phyloP scores from a whole-genome alignment of 1,140 invertebrate genomes.

The Cyclargus thomasi region DNA sequence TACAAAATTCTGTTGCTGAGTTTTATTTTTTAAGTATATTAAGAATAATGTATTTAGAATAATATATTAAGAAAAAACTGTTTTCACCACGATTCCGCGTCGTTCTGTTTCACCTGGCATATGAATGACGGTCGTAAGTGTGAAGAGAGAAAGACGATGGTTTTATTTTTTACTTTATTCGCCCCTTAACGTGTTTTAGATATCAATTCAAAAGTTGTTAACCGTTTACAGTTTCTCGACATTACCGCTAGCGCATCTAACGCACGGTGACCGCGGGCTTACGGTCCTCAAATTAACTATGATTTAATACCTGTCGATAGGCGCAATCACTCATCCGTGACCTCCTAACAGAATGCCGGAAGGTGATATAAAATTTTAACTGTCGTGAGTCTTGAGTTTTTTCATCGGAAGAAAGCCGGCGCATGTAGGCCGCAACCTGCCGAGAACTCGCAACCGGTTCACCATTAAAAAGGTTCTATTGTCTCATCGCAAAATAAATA shows the following conservation, averaged over 20 bases:
- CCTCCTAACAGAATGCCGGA: background rate
- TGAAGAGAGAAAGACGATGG: no score
- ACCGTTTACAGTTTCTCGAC: background rate
- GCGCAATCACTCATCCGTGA: background rate
- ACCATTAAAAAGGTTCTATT: conserved; percentile 17
- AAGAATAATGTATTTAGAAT: no score
- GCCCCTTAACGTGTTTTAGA: no score
- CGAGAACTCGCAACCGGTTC: conserved; percentile 48
- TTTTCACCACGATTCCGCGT: no score
- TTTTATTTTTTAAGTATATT: no score
- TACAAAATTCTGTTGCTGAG: no score
- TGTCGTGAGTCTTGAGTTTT: conserved; percentile 25
- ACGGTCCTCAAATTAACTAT: background rate
- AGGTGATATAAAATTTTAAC: conserved; percentile 4
- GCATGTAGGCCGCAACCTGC: conserved; percentile 57
- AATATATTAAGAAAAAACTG: no score
- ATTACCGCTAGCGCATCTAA: background rate
- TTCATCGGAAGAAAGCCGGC: conserved; percentile 54
- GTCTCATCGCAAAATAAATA: conserved; percentile 4
- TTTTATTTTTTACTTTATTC: no score
- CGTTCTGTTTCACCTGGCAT: no score
- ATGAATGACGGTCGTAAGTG: no score
- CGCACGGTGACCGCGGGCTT: background rate
- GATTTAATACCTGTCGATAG: conserved; percentile 1
- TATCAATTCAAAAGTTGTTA: background rate